Percentiles rank a stretch among this genome's conserved stretches.
These are phyloP conservation scores for Ochotona curzoniae DNA, from an alignment of 2,113 vertebrate species.

Conservation along the genomic window DNA sequence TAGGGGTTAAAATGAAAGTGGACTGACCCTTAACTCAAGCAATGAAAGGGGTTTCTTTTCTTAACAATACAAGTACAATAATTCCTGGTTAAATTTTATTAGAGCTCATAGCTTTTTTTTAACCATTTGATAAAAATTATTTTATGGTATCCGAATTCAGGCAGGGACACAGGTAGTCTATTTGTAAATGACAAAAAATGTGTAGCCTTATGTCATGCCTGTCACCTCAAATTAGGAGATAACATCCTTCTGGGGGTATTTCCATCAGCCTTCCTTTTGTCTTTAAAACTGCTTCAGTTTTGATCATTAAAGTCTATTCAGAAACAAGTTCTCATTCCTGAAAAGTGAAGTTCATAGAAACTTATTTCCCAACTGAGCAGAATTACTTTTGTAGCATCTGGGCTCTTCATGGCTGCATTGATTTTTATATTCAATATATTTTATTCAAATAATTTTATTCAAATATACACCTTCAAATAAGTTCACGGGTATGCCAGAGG, in stretches of 20 bases:
- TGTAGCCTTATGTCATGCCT: constrained; percentile 81
- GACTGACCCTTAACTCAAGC: constrained; percentile 48
- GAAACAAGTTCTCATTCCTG: constrained; percentile 73
- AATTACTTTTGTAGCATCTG: constrained; percentile 38
- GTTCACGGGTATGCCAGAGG: constrained; percentile 7
- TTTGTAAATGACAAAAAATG: constrained; percentile 79
- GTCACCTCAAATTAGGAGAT: constrained; percentile 80
- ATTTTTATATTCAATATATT: constrained; percentile 37
- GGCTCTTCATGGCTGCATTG: constrained; percentile 33
- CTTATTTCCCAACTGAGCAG: constrained; percentile 58
- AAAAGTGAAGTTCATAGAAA: constrained; percentile 76
- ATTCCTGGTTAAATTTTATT: constrained; percentile 77
- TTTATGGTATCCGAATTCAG: constrained; percentile 63
- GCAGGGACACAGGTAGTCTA: constrained; percentile 74
- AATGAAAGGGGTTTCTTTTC: constrained; percentile 35
- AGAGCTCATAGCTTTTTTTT: constrained; percentile 79
- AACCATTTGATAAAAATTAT: constrained; percentile 73
- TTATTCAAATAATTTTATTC: not conserved
- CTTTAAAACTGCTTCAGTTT: constrained; percentile 71
- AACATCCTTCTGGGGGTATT: constrained; percentile 74
- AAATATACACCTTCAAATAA: not conserved
- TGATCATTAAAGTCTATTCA: constrained; percentile 62
- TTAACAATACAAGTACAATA: constrained; percentile 28
- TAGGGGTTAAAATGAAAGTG: constrained; percentile 58
- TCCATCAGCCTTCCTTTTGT: constrained; percentile 56